Evolutionary conservation across 30 jellyfish, hydroid and myxozoan genomes (phyloP).

Genomic region (Cassiopea andromeda): DNA sequence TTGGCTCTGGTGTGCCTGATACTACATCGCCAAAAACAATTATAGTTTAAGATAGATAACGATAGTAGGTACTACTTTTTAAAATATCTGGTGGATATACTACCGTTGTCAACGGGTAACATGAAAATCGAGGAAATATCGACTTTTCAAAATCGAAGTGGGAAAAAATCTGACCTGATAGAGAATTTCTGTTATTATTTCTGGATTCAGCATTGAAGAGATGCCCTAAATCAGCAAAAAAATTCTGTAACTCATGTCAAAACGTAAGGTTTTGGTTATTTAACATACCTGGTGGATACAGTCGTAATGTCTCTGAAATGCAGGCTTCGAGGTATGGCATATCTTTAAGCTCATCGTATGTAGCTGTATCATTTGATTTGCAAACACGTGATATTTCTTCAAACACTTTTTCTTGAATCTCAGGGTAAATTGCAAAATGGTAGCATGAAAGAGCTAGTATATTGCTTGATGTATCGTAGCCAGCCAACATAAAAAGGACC

Average conservation of each 20-base stretch:
- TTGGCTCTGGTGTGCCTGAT: too few species aligned
- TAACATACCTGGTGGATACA: conserved; percentile 65
- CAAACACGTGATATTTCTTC: conserved; percentile 63
- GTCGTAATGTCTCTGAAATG: conserved; percentile 62
- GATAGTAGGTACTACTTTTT: too few species aligned
- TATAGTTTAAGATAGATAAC: too few species aligned
- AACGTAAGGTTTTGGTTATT: background rate
- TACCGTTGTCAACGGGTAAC: too few species aligned
- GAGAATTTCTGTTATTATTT: background rate
- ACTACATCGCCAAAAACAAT: too few species aligned
- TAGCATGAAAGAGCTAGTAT: conserved; percentile 50
- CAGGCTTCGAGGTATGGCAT: conserved; percentile 66
- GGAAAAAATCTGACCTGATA: too few species aligned
- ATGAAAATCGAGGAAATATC: too few species aligned
- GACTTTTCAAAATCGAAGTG: too few species aligned
- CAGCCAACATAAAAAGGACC: conserved; percentile 70
- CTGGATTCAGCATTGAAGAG: background rate
- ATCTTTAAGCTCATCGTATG: conserved; percentile 55
- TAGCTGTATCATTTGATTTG: conserved; percentile 25
- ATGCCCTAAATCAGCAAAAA: background rate
- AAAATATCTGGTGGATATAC: too few species aligned
- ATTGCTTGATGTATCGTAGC: conserved; percentile 76
- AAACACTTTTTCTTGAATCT: conserved; percentile 61
- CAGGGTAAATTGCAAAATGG: conserved; percentile 71
- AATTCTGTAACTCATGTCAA: background rate